Evolutionary conservation across 2,888 invertebrate genomes (phyloP).

Genomic region (Dioctria rufipes): DNA sequence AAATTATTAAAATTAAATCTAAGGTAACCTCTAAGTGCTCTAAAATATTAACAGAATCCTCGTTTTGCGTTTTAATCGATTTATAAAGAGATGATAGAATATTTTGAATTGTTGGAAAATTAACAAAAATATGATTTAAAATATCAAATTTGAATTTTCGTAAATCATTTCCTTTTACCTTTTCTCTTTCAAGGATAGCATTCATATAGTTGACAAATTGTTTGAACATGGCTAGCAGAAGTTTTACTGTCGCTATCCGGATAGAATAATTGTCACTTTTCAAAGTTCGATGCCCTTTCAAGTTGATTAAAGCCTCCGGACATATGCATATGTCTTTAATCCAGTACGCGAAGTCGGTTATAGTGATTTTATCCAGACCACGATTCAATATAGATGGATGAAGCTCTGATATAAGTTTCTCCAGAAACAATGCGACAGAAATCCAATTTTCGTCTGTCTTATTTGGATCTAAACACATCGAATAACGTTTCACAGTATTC

Average conservation of each 20-base stretch:
- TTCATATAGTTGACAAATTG: constrained; percentile 69
- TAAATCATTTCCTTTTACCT: constrained; percentile 65
- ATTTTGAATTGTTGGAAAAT: constrained; percentile 68
- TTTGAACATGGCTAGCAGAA: constrained; percentile 70
- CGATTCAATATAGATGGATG: constrained; percentile 64
- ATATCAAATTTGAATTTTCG: constrained; percentile 70
- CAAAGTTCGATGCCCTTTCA: constrained; percentile 62
- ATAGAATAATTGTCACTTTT: constrained; percentile 62
- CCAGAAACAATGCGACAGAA: constrained; percentile 62
- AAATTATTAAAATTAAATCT: constrained; percentile 68
- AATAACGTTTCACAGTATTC: constrained; percentile 75
- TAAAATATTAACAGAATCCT: constrained; percentile 65
- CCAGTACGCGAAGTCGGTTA: constrained; percentile 67
- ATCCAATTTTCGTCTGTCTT: constrained; percentile 62
- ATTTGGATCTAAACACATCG: constrained; percentile 76
- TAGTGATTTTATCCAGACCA: constrained; percentile 66
- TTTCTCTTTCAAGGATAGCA: constrained; percentile 65
- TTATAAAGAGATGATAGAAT: constrained; percentile 66
- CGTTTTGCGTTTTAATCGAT: constrained; percentile 61
- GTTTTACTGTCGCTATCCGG: constrained; percentile 67
- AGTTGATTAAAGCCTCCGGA: constrained; percentile 65
- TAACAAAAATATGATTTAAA: constrained; percentile 68
- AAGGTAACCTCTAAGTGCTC: constrained; percentile 67
- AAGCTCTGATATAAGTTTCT: constrained; percentile 64
- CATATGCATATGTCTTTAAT: constrained; percentile 68